Evolutionary conservation across 1,140 invertebrate species (phyloP).

Genomic region (Camponotus vicinus): DNA sequence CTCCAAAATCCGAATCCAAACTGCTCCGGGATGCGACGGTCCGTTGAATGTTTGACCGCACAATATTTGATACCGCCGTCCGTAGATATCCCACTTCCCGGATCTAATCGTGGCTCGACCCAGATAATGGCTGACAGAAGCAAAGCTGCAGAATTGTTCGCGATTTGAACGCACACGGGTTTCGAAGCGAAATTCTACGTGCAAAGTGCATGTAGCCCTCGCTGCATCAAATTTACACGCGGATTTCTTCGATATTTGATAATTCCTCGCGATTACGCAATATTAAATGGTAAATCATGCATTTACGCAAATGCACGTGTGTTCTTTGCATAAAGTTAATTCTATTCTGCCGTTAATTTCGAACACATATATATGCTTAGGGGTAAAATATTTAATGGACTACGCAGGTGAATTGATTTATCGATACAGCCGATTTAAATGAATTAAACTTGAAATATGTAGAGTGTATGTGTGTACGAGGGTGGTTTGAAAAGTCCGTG

Average conservation of each 20-base stretch:
- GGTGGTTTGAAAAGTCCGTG: too few species aligned
- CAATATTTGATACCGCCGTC: conserved; percentile 62
- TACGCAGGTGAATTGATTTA: not conserved
- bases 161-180: conserved; percentile 38
- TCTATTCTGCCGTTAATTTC: not conserved
- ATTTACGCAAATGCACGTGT: too few species aligned
- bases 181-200: not conserved
- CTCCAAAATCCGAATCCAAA: conserved; percentile 58
- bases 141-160: conserved; percentile 49
- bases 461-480: not conserved
- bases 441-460: not conserved
- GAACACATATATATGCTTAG: not conserved
- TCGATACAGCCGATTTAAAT: not conserved
- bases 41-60: conserved; percentile 67
- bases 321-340: not conserved
- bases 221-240: conserved; percentile 23
- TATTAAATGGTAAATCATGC: not conserved
- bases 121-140: conserved; percentile 63
- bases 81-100: conserved; percentile 61
- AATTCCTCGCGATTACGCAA: conserved; percentile 6
- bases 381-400: not conserved
- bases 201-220: conserved; percentile 12
- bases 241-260: conserved; percentile 23
- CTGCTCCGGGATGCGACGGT: conserved; percentile 47
- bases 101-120: conserved; percentile 70